Evolutionary conservation across 2,797 vertebrate species (phyloP), one percentile per base, ranked within the genome.

Genomic region (Typhlichthys subterraneus): DNA sequence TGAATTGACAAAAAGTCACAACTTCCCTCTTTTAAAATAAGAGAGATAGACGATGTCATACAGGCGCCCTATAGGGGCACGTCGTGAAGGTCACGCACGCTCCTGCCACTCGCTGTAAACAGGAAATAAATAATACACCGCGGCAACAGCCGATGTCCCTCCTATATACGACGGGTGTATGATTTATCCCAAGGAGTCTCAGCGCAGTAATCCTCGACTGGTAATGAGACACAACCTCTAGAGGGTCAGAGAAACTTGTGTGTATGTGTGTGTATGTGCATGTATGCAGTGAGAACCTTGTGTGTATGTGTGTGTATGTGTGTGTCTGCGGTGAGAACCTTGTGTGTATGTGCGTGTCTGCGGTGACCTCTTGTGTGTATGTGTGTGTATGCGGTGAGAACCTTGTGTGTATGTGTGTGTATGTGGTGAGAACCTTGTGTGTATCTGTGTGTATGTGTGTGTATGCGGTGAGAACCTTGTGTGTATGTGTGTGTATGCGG

Each of bases 61-160:
- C 75, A 70, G 76, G 69, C 75, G 72, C 83, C 75, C 63, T 59
- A 23, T 23, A 70, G 75, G 79, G 68, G 48, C 76, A 84, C 83
- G 73, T 85, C 87, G 59, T 77, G 76, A 85, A 88, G 90, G 90
- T 88, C 87, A 75, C 59, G 73, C 84, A 85, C 58, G 73, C 84
- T 84, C 85, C 86, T 89, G 88, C 86, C 86, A 76, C 81, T 71
- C 50, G 72, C 82, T 76, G 87, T 91, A 90, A 91, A 90, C 90
- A 88, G 76, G 63, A 83, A 86, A 88, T 91, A 79, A 90, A 91
- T 89, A 87, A 90, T 90, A 88, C 88, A 88, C 33, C 82, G 82
- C 80, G 67, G 85, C 75, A 85, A 73, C 88, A 87, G 85, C 86
- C 87, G 87, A 91, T 65, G 81, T 72, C 77, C 63, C 69, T 76